Evolutionary conservation across 2,797 vertebrate species (phyloP).

Genomic region (Danio kyathit): DNA sequence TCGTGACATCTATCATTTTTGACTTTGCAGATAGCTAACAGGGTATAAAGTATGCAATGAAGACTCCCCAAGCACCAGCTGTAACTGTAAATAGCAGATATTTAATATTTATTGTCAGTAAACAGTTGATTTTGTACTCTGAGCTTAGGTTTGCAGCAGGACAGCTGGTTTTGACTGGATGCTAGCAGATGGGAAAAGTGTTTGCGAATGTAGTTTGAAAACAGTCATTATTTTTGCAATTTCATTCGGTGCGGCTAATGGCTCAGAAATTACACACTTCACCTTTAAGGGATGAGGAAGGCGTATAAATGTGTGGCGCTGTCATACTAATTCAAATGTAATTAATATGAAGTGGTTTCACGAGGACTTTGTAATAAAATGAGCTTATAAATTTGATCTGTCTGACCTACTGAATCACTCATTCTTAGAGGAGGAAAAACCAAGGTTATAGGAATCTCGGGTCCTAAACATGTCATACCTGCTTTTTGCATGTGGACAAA

Average conservation of each 20-base stretch:
- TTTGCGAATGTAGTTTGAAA: slow-evolving; percentile 2
- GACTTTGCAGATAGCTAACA: too few species aligned
- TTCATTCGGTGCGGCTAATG: slow-evolving; percentile 24
- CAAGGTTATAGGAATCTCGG: slow-evolving; percentile 15
- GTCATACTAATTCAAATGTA: slow-evolving; percentile 6
- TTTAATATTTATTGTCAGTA: background rate
- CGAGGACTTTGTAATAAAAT: slow-evolving; percentile 33
- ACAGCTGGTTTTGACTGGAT: slow-evolving; percentile 3
- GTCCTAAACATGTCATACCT: background rate
- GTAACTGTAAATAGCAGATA: background rate
- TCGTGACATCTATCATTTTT: too few species aligned
- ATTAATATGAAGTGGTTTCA: slow-evolving; percentile 30
- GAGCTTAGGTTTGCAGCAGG: background rate
- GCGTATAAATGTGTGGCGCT: background rate
- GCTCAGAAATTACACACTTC: slow-evolving; percentile 21
- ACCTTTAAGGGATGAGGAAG: slow-evolving; percentile 23
- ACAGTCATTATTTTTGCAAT: slow-evolving; percentile 20
- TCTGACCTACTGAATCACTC: slow-evolving; percentile 23
- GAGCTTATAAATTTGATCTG: slow-evolving; percentile 31
- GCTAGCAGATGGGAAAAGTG: background rate
- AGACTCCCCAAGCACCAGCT: background rate
- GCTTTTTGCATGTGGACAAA: background rate
- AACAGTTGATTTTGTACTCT: background rate
- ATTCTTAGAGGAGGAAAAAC: background rate
- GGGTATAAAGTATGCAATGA: too few species aligned